Conservation (phyloP, 2,797 vertebrate species). For the Cyprinodon diabolis region DNA sequence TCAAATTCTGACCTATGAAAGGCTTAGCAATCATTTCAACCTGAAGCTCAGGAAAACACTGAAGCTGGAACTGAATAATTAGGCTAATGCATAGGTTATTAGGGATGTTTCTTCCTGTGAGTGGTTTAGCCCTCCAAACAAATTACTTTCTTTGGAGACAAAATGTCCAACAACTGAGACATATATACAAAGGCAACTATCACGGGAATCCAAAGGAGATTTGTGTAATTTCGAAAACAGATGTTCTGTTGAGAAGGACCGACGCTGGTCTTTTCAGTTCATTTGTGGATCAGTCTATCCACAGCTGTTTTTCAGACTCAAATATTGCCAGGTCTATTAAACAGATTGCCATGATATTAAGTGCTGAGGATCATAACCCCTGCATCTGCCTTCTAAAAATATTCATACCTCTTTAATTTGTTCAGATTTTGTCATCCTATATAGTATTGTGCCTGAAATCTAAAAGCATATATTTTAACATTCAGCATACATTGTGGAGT, state of each 20-base stretch:
- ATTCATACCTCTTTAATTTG: neutral
- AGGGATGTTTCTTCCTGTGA: slow-evolving; percentile 6
- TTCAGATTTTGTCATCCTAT: neutral
- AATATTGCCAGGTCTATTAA: neutral
- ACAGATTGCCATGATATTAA: neutral
- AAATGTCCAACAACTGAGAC: slow-evolving; percentile 5
- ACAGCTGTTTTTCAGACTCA: neutral
- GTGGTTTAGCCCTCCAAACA: slow-evolving; percentile 2
- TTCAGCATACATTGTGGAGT: neutral
- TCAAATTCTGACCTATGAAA: slow-evolving; percentile 20
- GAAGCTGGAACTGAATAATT: slow-evolving; percentile 15
- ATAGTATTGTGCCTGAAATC: neutral
- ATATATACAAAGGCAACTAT: slow-evolving; percentile 14
- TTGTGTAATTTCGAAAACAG: slow-evolving; percentile 9
- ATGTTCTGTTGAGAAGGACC: slow-evolving; percentile 1
- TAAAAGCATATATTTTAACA: neutral
- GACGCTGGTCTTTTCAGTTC: neutral
- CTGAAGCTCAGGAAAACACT: slow-evolving; percentile 7
- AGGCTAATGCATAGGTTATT: slow-evolving; percentile 11
- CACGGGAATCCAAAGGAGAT: slow-evolving; percentile 9
- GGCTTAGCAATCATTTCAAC: slow-evolving; percentile 4
- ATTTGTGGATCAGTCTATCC: neutral
- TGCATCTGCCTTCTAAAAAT: neutral
- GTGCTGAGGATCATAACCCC: neutral
- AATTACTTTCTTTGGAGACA: slow-evolving; percentile 5